Evolutionary conservation across 2,888 invertebrate genomes (phyloP).

Genomic region (Sesamia inferens): DNA sequence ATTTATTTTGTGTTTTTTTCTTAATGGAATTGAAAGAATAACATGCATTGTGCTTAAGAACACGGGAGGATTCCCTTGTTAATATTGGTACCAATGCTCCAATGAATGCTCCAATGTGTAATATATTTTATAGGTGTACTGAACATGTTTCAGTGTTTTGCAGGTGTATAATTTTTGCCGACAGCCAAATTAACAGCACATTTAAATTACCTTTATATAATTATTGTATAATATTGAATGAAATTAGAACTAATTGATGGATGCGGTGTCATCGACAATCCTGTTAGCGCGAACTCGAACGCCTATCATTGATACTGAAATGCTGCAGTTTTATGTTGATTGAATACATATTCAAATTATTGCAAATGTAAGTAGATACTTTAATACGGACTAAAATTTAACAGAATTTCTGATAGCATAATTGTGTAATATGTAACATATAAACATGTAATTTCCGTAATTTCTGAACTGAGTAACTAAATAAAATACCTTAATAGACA

Average conservation of each 20-base stretch:
- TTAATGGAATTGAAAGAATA: too few species aligned
- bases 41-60: too few species aligned
- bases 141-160: not conserved
- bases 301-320: conserved; percentile 15
- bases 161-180: conserved; percentile 1
- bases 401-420: not conserved
- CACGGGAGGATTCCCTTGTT: too few species aligned
- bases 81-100: too few species aligned
- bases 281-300: conserved; percentile 20
- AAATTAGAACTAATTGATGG: conserved; percentile 33
- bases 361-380: conserved; percentile 10
- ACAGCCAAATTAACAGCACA: not conserved
- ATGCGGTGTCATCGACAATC: conserved; percentile 29
- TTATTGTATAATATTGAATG: conserved; percentile 22
- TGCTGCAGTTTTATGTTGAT: conserved; percentile 5
- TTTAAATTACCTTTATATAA: conserved; percentile 15
- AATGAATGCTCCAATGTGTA: too few species aligned
- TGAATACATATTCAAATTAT: conserved; percentile 24
- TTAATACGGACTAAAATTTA: not conserved
- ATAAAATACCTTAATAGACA: too few species aligned
- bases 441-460: not conserved
- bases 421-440: conserved; percentile 1
- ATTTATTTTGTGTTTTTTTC: too few species aligned
- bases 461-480: not conserved
- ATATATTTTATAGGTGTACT: too few species aligned